A percentile compares a stretch with the other conserved stretches of the same genome.
Conservation (phyloP, 2,113 vertebrate genomes). For the Chloropsis hardwickii region DNA sequence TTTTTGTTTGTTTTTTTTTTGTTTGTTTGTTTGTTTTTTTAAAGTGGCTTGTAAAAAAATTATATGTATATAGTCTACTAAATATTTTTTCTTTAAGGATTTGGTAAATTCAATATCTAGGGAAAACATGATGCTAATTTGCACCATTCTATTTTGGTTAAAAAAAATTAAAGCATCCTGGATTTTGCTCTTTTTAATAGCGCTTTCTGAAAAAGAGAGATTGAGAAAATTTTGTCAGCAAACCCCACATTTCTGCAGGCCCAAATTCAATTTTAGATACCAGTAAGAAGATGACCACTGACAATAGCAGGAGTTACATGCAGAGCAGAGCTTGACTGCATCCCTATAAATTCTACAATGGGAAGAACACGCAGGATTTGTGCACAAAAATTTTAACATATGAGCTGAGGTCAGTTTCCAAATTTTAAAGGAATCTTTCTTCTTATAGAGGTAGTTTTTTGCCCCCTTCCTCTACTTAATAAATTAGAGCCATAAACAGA, state of each 20-base stretch:
- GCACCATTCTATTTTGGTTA: background rate
- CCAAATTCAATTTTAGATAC: background rate
- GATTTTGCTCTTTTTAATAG: background rate
- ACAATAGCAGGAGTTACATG: background rate
- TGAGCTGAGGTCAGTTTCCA: background rate
- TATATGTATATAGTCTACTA: background rate
- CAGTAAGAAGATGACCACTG: background rate
- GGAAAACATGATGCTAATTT: background rate
- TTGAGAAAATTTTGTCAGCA: background rate
- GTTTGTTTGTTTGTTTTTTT: no score
- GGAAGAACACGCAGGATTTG: background rate
- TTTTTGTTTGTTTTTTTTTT: no score
- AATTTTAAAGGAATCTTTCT: background rate
- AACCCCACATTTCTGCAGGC: background rate
- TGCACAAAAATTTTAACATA: background rate
- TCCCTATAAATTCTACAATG: background rate
- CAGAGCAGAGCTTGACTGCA: background rate
- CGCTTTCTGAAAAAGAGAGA: background rate
- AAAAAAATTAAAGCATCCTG: background rate
- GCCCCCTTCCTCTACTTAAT: accelerated
- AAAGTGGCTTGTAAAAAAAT: background rate
- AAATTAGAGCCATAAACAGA: background rate
- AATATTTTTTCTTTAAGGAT: background rate
- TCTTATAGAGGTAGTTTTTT: background rate
- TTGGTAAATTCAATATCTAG: background rate